These are phyloP conservation scores for Aphidius gifuensis DNA, from an alignment of 1,140 invertebrate genomes.

Conservation along the genomic window DNA sequence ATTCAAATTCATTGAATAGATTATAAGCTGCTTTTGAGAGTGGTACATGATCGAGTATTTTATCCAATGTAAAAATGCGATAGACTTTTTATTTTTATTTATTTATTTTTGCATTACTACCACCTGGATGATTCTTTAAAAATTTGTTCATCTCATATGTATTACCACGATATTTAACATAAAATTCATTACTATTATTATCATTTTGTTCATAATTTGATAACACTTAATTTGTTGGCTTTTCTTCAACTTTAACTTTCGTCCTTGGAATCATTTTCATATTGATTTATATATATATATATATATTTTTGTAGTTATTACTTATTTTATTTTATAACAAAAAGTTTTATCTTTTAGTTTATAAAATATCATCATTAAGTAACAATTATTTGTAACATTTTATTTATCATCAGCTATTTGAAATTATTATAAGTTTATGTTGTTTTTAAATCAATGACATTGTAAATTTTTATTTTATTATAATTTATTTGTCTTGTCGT, in stretches of 20 bases:
- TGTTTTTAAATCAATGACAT: too few relatives aligned
- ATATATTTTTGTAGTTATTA: too few relatives aligned
- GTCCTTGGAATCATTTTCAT: not conserved
- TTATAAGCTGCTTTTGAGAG: constrained; percentile 64
- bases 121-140: constrained; percentile 63
- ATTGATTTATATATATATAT: too few relatives aligned
- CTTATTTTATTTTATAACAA: too few relatives aligned
- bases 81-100: constrained; percentile 54
- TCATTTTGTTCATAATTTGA: constrained; percentile 1
- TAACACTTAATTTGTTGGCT: not conserved
- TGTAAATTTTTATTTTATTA: too few relatives aligned
- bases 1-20: constrained; percentile 58
- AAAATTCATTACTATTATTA: constrained; percentile 38
- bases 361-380: too few relatives aligned
- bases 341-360: too few relatives aligned
- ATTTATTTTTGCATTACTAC: constrained; percentile 59
- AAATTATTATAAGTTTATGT: too few relatives aligned
- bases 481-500: too few relatives aligned
- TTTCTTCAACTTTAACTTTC: not conserved
- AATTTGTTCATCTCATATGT: constrained; percentile 60
- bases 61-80: constrained; percentile 54
- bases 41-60: constrained; percentile 54
- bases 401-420: too few relatives aligned
- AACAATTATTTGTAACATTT: too few relatives aligned
- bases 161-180: constrained; percentile 55